Evolutionary conservation across 2,888 invertebrate genomes (phyloP), one percentile per base, ranked within the genome.

Genomic region (Phyllotreta striolata): DNA sequence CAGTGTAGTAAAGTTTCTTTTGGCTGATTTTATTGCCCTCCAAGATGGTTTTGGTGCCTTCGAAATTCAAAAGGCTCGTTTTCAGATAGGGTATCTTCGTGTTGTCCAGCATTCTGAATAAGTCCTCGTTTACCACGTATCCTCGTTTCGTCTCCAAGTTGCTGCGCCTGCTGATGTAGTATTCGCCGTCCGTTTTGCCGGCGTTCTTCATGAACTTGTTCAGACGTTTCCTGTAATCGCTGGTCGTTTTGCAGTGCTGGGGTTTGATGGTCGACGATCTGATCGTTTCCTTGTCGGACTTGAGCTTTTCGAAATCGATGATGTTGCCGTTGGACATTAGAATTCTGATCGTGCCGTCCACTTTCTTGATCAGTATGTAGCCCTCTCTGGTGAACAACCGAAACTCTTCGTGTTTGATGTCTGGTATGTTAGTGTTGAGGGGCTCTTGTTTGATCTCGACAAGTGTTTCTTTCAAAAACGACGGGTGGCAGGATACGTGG

Each of bases 371-470:
- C 14, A 75, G 46, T 3, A 77, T 59, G 4, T 64, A 64, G 3
- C 77, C 77, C 49, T 69, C 70, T 34, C 67, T 67, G 5, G 70
- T 72, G 55, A 76, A 77, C 10, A 77, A 60, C 57, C 77, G 63
- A 60, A 74, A 77, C 37, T 73, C 71, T 63, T 77, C 77, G 10
- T 63, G 54, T 43, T 66, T 47, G n/a, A 70, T 47, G 1, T 10
- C 7, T 13, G 58, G 34, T 24, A 68, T 63, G 51, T 63, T 65
- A 7, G 62, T 60, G 0, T 60, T 47, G 9, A 69, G 43, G 46
- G 66, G 70, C 39, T 71, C 69, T 63, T 77, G 77, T 65, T 76
- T 77, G 4, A 77, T 61, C 56, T 74, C 73, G 1, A 65, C 38
- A 5, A 66, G 46, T 8, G 58, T 55, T 8, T 65, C 52, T 51